These are phyloP conservation scores for Brachyalestes nurse DNA, from an alignment of 2,797 vertebrate species.

Conservation along the genomic window DNA sequence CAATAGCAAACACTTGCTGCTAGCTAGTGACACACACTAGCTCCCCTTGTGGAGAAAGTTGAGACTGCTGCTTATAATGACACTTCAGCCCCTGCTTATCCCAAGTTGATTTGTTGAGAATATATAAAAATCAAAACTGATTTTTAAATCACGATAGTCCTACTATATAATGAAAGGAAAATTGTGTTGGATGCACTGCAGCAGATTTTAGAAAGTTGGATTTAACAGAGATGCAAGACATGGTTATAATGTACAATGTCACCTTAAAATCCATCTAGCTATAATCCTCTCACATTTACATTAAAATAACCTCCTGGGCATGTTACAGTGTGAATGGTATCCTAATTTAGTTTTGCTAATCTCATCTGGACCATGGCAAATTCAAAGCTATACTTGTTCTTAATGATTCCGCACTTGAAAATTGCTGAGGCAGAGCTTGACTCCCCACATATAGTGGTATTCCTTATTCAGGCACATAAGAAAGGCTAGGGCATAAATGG, in stretches of 20 bases:
- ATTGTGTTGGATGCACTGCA: background rate
- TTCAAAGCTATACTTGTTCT: slow-evolving; percentile 31
- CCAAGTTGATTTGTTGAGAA: too few species aligned
- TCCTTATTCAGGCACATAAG: slow-evolving; percentile 22
- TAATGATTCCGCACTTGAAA: slow-evolving; percentile 25
- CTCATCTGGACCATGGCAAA: slow-evolving; percentile 42
- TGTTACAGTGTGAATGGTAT: slow-evolving; percentile 37
- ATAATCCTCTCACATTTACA: slow-evolving; percentile 45
- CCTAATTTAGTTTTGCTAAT: slow-evolving; percentile 48
- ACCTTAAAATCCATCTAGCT: slow-evolving; percentile 43
- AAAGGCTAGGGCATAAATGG: slow-evolving; percentile 7
- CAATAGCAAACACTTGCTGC: too few species aligned
- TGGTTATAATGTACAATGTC: slow-evolving; percentile 27
- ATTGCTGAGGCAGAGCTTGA: slow-evolving; percentile 26
- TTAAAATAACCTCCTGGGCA: slow-evolving; percentile 41
- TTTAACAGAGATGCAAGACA: slow-evolving; percentile 30
- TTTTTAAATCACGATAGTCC: too few species aligned
- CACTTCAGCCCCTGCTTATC: too few species aligned
- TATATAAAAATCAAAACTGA: too few species aligned
- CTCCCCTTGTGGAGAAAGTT: too few species aligned
- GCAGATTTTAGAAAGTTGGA: slow-evolving; percentile 4
- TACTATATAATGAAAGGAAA: background rate
- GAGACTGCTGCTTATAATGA: too few species aligned
- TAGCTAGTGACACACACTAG: too few species aligned
- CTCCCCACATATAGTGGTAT: slow-evolving; percentile 25